Conservation (phyloP, 2,113 vertebrate species). For the Labeo catla region DNA sequence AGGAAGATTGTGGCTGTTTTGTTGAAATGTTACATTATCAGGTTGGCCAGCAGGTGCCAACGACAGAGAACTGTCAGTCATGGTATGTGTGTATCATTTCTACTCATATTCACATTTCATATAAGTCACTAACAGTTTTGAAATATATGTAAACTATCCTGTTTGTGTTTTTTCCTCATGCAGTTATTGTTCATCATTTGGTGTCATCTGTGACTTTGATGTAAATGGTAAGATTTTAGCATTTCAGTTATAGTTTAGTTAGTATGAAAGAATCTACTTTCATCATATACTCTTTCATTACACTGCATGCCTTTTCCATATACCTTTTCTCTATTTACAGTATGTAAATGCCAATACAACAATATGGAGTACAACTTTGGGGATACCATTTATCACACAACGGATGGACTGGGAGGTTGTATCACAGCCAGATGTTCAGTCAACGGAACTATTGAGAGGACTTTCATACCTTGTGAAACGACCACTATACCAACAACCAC, state of each 20-base stretch:
- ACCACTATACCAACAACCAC: slow-evolving; percentile 44
- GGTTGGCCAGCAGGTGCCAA: slow-evolving; percentile 69
- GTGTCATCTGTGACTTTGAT: slow-evolving; percentile 64
- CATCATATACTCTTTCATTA: not conserved
- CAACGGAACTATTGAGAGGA: slow-evolving; percentile 77
- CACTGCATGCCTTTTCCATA: not conserved
- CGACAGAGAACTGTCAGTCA: slow-evolving; percentile 78
- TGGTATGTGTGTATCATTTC: slow-evolving; percentile 78
- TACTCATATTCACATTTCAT: not conserved
- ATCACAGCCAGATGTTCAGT: slow-evolving; percentile 79
- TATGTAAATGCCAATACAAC: slow-evolving; percentile 80
- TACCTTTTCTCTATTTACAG: slow-evolving; percentile 65
- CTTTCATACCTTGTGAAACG: slow-evolving; percentile 59
- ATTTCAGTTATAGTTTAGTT: not conserved
- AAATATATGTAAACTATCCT: not conserved
- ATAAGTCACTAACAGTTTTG: not conserved
- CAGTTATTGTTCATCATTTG: slow-evolving; percentile 71
- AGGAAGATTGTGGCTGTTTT: slow-evolving; percentile 79
- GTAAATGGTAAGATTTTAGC: slow-evolving; percentile 64
- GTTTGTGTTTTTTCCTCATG: slow-evolving; percentile 30
- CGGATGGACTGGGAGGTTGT: slow-evolving; percentile 84
- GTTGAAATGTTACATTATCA: slow-evolving; percentile 76
- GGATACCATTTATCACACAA: slow-evolving; percentile 82
- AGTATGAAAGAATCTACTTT: not conserved
- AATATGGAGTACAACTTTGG: slow-evolving; percentile 74